Conservation (phyloP, 2,797 vertebrate genomes). For the Syndactyla subalaris region DNA sequence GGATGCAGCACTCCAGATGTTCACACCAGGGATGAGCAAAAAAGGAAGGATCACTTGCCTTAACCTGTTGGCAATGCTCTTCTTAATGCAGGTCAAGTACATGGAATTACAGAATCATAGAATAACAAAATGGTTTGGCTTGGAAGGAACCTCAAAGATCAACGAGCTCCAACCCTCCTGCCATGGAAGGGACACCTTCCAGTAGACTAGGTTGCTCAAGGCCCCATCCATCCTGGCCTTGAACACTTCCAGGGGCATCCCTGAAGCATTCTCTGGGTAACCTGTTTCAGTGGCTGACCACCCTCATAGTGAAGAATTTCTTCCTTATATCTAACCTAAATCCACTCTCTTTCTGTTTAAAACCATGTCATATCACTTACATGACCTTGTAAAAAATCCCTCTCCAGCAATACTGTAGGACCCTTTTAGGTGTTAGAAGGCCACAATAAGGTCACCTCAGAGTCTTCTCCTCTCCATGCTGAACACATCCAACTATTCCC, state of each 20-base stretch:
- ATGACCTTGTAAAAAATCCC: not conserved
- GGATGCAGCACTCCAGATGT: not conserved
- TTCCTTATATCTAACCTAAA: not conserved
- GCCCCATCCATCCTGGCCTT: not conserved
- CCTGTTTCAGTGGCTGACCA: not conserved
- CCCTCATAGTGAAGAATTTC: not conserved
- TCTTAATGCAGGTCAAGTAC: not conserved
- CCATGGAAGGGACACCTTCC: not conserved
- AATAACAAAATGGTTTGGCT: not conserved
- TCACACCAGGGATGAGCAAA: not conserved
- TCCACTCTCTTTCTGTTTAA: not conserved
- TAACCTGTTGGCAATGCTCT: not conserved
- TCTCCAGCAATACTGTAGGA: not conserved
- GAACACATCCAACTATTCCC: not conserved
- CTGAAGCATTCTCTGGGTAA: not conserved
- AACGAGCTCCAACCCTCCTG: not conserved
- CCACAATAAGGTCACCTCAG: not conserved
- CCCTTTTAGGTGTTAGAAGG: not conserved
- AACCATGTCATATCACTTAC: not conserved
- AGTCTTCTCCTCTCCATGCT: not conserved
- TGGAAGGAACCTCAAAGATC: not conserved
- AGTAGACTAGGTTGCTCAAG: not conserved
- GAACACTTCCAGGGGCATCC: not conserved
- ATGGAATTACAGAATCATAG: not conserved
- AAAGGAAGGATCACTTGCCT: not conserved